Percentiles rank a stretch among this genome's conserved stretches.
Conservation (phyloP, 2,797 vertebrate genomes). For the Hippopotamyrus pictus region DNA sequence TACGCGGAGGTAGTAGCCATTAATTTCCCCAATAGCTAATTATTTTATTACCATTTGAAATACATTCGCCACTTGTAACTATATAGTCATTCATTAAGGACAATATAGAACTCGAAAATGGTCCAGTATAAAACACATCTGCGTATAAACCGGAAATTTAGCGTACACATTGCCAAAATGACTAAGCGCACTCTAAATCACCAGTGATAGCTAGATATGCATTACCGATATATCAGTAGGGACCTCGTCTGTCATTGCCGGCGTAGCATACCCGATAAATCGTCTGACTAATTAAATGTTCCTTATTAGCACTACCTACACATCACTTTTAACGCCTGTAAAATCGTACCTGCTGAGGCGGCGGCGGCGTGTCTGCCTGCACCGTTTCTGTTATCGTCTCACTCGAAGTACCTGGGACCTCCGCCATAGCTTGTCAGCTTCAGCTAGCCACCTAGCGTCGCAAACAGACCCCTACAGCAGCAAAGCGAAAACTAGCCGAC, state of each 20-base stretch:
- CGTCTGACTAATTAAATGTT: not conserved
- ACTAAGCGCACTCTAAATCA: not conserved
- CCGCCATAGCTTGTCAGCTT: slow-evolving; percentile 60
- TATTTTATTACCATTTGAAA: not conserved
- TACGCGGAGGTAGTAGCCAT: not conserved
- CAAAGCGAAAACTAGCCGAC: not conserved
- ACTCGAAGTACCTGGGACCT: slow-evolving; percentile 67
- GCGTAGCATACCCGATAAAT: not conserved
- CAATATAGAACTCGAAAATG: not conserved
- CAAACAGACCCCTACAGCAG: not conserved
- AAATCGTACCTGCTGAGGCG: slow-evolving; percentile 61
- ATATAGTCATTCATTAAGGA: not conserved
- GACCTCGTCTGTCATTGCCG: not conserved
- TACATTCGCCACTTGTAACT: not conserved
- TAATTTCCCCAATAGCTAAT: not conserved
- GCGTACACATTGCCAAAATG: not conserved
- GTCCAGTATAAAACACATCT: not conserved
- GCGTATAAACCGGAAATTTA: not conserved
- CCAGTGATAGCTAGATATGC: not conserved
- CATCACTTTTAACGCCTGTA: not conserved
- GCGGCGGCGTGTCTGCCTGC: slow-evolving; percentile 59
- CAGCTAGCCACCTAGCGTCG: slow-evolving; percentile 33
- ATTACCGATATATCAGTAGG: not conserved
- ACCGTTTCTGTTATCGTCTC: slow-evolving; percentile 74
- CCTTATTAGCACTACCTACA: not conserved